Conservation (phyloP, 2,113 vertebrate species). For the Chunga burmeisteri region DNA sequence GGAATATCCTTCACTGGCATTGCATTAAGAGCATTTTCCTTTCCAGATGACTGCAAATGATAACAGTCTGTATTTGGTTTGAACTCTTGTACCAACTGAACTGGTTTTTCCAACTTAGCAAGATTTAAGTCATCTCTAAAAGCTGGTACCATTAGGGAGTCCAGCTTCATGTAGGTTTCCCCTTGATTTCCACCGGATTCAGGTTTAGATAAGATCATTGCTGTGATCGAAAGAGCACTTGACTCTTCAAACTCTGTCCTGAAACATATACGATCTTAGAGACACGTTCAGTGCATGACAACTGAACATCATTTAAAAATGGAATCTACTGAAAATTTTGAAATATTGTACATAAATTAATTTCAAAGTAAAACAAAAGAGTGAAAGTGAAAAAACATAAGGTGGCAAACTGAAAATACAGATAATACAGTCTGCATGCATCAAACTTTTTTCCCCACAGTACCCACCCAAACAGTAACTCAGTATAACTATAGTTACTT, state of each 20-base stretch:
- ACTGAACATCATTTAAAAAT: neutral
- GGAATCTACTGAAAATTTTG: neutral
- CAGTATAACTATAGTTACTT: neutral
- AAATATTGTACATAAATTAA: neutral
- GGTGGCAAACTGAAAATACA: neutral
- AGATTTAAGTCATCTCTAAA: neutral
- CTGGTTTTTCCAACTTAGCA: neutral
- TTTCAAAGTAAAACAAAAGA: neutral
- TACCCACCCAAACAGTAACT: neutral
- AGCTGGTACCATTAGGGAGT: neutral
- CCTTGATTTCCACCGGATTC: neutral
- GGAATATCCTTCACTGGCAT: neutral
- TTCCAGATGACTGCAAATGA: constrained; percentile 52
- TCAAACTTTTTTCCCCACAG: neutral
- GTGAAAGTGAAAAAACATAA: neutral
- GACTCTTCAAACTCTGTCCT: neutral
- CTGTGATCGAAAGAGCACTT: neutral
- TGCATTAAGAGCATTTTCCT: constrained; percentile 43
- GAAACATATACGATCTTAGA: neutral
- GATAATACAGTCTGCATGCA: neutral
- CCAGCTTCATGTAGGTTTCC: neutral
- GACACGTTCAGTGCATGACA: neutral
- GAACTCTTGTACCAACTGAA: constrained; percentile 26
- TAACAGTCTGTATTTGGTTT: constrained; percentile 48
- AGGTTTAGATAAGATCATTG: neutral